Base-by-base conservation (phyloP, 2,888 invertebrate genomes). In the Perizoma affinitatum region DNA sequence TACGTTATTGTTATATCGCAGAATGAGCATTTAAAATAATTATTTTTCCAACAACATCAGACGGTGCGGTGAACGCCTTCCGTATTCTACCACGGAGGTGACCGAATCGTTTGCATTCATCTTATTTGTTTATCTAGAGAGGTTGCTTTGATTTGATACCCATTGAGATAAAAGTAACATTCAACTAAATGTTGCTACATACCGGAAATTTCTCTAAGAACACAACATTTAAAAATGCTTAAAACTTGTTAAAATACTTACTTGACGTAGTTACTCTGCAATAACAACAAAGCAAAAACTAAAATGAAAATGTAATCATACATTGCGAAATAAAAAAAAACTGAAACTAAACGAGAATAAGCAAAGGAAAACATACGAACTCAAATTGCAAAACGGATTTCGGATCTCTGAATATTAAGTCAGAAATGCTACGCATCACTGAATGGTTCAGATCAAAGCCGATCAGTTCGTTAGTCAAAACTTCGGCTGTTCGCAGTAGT, bases 391-490 rank as follows among this genome's bases (percentile, higher is more conserved):
- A 70, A 68, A 57, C 4, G 52, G 10, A 52, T 41, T 52, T 52
- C 55, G 44, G 6, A 3, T 6, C 44, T 44, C 22, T 22, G 1
- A 11, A n/a, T 35, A 54, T 54, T 54, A 41, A 52, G 57, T 7
- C 52, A 53, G 4, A 11, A 61, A 56, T 63, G 40, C 43, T 5
- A 38, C 45, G 8, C n/a, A 52, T 33, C 38, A 42, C 10, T 47
- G 41, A 49, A 42, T n/a, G 59, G 53, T 54, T 54, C 67, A 82
- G 80, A 87, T 89, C 85, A 88, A 88, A 88, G 86, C 79, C 77
- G 86, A 88, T 89, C 86, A 80, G 86, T 88, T 90, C 82, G 87
- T 90, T 87, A 88, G 86, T 80, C 84, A 81, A 88, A 87, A 84
- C 81, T 77, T 73, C 79, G 80, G 74, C 73, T 72, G 75, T 87